Conservation (phyloP, 2,888 invertebrate genomes). For the Drosophila villosipedis region DNA sequence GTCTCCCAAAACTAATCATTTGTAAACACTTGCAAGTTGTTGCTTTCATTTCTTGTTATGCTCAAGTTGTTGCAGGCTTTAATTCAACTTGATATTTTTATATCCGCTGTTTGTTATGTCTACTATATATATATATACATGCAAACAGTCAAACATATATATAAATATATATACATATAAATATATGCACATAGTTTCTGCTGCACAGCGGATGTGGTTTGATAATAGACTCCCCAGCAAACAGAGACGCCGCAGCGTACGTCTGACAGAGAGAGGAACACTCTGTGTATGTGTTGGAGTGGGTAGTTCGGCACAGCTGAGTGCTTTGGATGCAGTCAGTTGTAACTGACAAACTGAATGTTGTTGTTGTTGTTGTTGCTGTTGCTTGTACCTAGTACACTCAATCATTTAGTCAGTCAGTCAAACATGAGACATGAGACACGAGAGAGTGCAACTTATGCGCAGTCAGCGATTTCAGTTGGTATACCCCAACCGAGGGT, state of each 20-base stretch:
- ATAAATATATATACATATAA: not conserved
- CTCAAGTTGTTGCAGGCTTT: conserved; percentile 62
- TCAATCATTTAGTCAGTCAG: conserved; percentile 73
- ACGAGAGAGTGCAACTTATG: conserved; percentile 17
- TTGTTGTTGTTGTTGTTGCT: conserved; percentile 15
- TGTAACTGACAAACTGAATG: conserved; percentile 70
- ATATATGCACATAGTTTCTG: conserved; percentile 46
- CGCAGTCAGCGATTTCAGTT: conserved; percentile 43
- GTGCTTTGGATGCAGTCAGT: conserved; percentile 68
- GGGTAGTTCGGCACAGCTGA: conserved; percentile 35
- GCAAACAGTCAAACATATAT: not conserved
- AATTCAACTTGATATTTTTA: conserved; percentile 68
- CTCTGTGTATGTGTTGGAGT: not conserved
- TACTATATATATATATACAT: not conserved
- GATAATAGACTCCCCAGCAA: conserved; percentile 61
- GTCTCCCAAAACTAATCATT: conserved; percentile 41
- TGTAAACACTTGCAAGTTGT: conserved; percentile 39
- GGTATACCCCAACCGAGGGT: not conserved
- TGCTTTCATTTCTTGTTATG: conserved; percentile 56
- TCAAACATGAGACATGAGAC: conserved; percentile 60
- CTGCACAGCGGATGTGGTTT: conserved; percentile 74
- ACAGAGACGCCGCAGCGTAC: conserved; percentile 35
- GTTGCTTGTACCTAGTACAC: conserved; percentile 2
- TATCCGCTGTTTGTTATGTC: conserved; percentile 61
- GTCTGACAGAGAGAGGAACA: conserved; percentile 6